Percentiles rank a stretch among this genome's conserved stretches.
These are phyloP conservation scores for Drosophila melanica DNA, from an alignment of 1,140 invertebrate genomes.

Conservation along the genomic window DNA sequence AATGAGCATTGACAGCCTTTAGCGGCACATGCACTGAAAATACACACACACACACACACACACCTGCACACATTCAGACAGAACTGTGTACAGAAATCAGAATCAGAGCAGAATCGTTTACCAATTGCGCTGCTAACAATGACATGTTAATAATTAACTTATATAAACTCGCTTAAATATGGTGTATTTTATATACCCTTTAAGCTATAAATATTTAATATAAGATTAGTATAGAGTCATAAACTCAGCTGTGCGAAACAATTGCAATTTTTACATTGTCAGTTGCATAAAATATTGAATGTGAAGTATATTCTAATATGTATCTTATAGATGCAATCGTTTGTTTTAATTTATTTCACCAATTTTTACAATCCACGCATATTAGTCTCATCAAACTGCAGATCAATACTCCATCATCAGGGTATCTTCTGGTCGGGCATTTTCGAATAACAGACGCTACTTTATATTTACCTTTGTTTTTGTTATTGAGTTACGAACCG, in stretches of 20 bases:
- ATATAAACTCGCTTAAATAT: conserved; percentile 31
- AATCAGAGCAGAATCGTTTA: conserved; percentile 21
- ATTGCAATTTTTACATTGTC: no score
- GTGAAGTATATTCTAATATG: no score
- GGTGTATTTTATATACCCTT: not conserved
- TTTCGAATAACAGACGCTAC: not conserved
- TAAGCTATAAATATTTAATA: not conserved
- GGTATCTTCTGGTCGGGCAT: not conserved
- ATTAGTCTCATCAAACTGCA: no score
- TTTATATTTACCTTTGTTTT: not conserved
- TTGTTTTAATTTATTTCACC: no score
- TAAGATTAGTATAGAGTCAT: no score
- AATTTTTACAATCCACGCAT: no score
- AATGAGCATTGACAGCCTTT: conserved; percentile 43
- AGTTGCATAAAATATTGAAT: no score
- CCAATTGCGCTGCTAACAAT: conserved; percentile 38
- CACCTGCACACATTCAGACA: not conserved
- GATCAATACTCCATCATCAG: not conserved
- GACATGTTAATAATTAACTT: conserved; percentile 58
- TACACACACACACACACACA: not conserved
- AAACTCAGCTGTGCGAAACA: no score
- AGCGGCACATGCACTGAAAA: conserved; percentile 24
- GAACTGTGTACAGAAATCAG: conserved; percentile 2
- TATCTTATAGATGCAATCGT: no score
- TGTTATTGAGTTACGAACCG: conserved; percentile 5